Conservation (phyloP, 2,797 vertebrate genomes). For the Syndactyla subalaris region DNA sequence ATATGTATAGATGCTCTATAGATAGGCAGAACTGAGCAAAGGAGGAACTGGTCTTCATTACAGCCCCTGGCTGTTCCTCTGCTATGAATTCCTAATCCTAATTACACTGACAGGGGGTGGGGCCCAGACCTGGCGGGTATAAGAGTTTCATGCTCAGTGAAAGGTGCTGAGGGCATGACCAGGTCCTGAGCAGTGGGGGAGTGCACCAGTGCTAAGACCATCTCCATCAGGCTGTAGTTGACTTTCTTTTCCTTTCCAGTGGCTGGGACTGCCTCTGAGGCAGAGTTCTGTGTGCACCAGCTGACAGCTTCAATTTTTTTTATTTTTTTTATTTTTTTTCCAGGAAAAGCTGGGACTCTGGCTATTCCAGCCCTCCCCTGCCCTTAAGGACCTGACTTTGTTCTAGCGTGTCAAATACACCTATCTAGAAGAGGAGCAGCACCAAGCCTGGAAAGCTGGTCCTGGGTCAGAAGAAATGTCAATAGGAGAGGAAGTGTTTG, state of each 20-base stretch:
- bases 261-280: background rate
- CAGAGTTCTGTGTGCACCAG: background rate
- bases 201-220: background rate
- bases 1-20: background rate
- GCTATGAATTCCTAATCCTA: background rate
- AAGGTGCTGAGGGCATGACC: background rate
- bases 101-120: background rate
- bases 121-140: background rate
- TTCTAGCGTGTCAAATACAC: background rate
- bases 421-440: background rate
- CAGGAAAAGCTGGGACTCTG: background rate
- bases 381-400: background rate
- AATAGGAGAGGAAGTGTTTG: conserved; percentile 21
- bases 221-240: background rate
- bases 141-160: background rate
- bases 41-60: background rate
- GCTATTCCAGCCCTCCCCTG: background rate
- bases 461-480: conserved; percentile 1
- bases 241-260: background rate
- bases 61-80: background rate
- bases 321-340: no score
- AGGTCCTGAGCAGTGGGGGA: background rate
- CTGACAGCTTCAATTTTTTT: background rate
- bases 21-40: background rate
- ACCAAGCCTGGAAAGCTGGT: conserved; percentile 34